Evolutionary conservation across 2,113 vertebrate species (phyloP), one percentile per base, ranked within the genome.

Genomic region (Amblyornis subalaris): DNA sequence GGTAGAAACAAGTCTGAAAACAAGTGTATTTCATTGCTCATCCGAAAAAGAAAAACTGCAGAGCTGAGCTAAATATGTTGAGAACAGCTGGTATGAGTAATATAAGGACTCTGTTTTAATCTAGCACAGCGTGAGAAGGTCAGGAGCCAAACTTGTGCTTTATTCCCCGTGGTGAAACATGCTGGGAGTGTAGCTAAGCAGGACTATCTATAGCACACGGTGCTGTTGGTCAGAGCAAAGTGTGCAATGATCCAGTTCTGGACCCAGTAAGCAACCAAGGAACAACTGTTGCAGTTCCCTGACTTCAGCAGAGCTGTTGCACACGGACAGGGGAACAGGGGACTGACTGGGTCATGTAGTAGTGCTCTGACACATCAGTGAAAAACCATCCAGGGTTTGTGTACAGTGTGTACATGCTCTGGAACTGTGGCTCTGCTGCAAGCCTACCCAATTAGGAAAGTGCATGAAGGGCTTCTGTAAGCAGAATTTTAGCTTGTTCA

Each of bases 171-270:
- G 8, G 60, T 76, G 65, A n/a, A 45, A 76, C 24, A 23, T 24
- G 48, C 64, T 93, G 71, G 26, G 45, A 60, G 45, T 24, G 51
- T 35, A 40, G 55, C 76, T 91, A 58, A 60, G 55, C 58, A 82
- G 58, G 26, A 14, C 71, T 86, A 26, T 72, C 45, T 80, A 16
- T 55, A 72, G 60, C 5, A 1, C 54, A 9, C 0, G 0, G 38
- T 66, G 75, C 71, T 90, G 23, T 19, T 85, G 4, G 2, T 64
- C 67, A 79, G 42, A 75, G 69, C 40, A 60, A 72, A 73, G 33
- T 12, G 28, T 45, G 17, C 7, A 8, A 29, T 42, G 48, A 73
- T 81, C 36, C 47, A 28, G 24, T 35, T 71, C 60, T 74, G 61
- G 19, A 35, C 53, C 24, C 76, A 55, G 47, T 28, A 54, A 73